Conservation (phyloP, 1,140 invertebrate species). For the silkworm (Bombyx mori) region ASM3026992v2 NC_085112.1:343501-344000, state of each 20-base stretch:
- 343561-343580: too few relatives aligned
- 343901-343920: conserved; percentile 14
- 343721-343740: conserved; percentile 11
- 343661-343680: too few relatives aligned
- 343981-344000: too few relatives aligned
- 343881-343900: conserved; percentile 16
- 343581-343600: too few relatives aligned
- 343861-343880: conserved; percentile 14
- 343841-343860: conserved; percentile 8
- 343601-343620: too few relatives aligned
- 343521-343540: too few relatives aligned
- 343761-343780: conserved; percentile 13
- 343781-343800: conserved; percentile 14
- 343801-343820: conserved; percentile 13
- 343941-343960: conserved; percentile 22
- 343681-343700: conserved; percentile 10
- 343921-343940: conserved; percentile 20
- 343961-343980: conserved; percentile 11
- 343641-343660: too few relatives aligned
- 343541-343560: too few relatives aligned
- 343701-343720: conserved; percentile 11
- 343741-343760: conserved; percentile 15
- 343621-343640: too few relatives aligned
- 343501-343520: too few relatives aligned
- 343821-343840: conserved; percentile 2